These are phyloP conservation scores for Tenthredo mesomela DNA, from an alignment of 2,888 invertebrate species.

Conservation along the genomic window DNA sequence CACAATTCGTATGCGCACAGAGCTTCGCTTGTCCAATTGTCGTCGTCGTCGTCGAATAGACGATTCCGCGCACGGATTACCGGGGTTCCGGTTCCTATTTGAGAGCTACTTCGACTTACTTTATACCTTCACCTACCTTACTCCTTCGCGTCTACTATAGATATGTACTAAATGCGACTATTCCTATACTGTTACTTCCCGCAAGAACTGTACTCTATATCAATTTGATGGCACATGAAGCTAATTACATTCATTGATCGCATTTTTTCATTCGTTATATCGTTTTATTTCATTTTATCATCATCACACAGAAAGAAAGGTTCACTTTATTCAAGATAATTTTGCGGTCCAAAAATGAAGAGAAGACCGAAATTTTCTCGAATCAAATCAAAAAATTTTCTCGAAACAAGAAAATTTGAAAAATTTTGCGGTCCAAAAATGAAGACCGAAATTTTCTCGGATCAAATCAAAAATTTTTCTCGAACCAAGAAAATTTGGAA, in stretches of 20 bases:
- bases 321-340: too few species aligned
- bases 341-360: too few species aligned
- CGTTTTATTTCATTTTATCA: neutral
- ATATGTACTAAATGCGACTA: neutral
- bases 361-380: too few species aligned
- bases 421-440: too few species aligned
- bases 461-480: too few species aligned
- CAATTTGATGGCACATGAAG: neutral
- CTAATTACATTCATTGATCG: neutral
- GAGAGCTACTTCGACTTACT: slow-evolving; percentile 58
- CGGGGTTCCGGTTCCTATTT: slow-evolving; percentile 75
- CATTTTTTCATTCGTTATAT: neutral
- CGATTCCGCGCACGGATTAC: slow-evolving; percentile 73
- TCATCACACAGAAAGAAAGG: too few species aligned
- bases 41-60: slow-evolving; percentile 62
- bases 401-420: too few species aligned
- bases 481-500: too few species aligned
- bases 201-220: neutral
- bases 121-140: neutral
- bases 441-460: too few species aligned
- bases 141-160: neutral
- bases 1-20: slow-evolving; percentile 69
- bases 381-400: too few species aligned
- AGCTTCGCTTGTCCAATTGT: slow-evolving; percentile 62
- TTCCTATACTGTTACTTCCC: neutral